Percentiles rank a stretch among this genome's conserved stretches.
Evolutionary conservation across 2,113 vertebrate genomes (phyloP).

Genomic region (Prionailurus viverrinus): DNA sequence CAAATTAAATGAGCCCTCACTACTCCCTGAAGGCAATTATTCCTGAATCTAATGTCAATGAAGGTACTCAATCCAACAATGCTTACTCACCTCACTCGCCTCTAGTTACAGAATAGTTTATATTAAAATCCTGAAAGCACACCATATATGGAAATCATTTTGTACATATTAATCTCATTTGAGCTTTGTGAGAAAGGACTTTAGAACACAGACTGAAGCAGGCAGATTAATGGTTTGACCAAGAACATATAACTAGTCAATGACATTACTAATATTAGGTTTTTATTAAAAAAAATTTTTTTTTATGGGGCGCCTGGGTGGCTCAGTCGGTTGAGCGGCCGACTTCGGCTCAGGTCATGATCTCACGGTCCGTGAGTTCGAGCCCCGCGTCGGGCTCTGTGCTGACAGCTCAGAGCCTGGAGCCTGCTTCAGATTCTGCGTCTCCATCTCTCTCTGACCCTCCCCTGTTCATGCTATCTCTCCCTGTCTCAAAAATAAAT

Average conservation of each 20-base stretch:
- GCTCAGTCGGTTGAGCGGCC: no score
- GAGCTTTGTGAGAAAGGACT: not conserved
- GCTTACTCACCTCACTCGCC: not conserved
- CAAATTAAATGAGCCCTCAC: not conserved
- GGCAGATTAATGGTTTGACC: not conserved
- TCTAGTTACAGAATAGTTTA: not conserved
- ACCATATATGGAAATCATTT: slow-evolving; percentile 9
- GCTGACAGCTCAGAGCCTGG: no score
- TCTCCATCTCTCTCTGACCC: no score
- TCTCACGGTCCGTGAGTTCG: no score
- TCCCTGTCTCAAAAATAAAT: no score
- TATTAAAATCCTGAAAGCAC: slow-evolving; percentile 25
- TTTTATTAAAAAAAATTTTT: not conserved
- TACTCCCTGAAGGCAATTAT: not conserved
- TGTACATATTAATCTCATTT: not conserved
- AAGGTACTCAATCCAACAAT: not conserved
- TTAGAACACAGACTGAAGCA: not conserved
- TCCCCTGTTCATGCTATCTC: no score
- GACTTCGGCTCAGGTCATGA: no score
- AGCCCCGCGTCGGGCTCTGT: no score
- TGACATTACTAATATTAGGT: not conserved
- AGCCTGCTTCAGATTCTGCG: no score
- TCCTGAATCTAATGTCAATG: not conserved
- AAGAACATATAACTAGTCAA: not conserved
- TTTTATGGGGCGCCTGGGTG: no score